Base-by-base conservation (phyloP, 2,888 invertebrate genomes). In the Lasioglossum pauxillum region DNA sequence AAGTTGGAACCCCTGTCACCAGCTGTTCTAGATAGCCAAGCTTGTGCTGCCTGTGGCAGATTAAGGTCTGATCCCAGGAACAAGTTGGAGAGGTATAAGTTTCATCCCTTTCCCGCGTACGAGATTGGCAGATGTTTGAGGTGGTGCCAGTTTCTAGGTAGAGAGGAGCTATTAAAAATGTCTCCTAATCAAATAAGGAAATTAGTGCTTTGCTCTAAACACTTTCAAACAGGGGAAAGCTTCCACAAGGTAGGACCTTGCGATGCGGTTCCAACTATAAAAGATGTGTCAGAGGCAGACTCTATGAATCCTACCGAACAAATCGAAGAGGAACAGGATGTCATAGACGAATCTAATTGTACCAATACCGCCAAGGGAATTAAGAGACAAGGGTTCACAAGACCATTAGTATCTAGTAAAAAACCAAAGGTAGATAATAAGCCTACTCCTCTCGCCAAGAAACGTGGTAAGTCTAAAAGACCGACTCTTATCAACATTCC, bases 161-260 rank as follows among this genome's bases (percentile, higher is more conserved):
- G 95, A 79, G 95, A 95, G 85, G 95, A 95, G 80, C 81, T 95
- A 5, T 82, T 95, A 27, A 95, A 95, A 90, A 95, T 95, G 95
- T 95, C 95, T 44, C 95, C 95, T 0, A 95, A 95, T 89, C 95
- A 95, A 87, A 95, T 95, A 86, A 90, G 95, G 75, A 95, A 94
- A 76, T 89, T 95, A 5, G 95, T 95, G 4, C 87, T 95, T 0
- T 95, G 95, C 76, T 95, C 95, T 0, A 95, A 93, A 73, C 95
- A 95, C 75, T 95, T 95, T 89, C 92, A 95, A 75, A 90, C 91
- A 3, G 94, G 94, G 12, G 95, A 95, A 83, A 94, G 92, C 71
- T 95, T 95, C 77, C 93, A 94, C 80, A 94, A 94, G 82, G 80
- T 93, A 16, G 94, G 94, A 4, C 94, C 95, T 0, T 95, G 95